Evolutionary conservation across 2,888 invertebrate species (phyloP).

Genomic region (Spisula subtruncata): DNA sequence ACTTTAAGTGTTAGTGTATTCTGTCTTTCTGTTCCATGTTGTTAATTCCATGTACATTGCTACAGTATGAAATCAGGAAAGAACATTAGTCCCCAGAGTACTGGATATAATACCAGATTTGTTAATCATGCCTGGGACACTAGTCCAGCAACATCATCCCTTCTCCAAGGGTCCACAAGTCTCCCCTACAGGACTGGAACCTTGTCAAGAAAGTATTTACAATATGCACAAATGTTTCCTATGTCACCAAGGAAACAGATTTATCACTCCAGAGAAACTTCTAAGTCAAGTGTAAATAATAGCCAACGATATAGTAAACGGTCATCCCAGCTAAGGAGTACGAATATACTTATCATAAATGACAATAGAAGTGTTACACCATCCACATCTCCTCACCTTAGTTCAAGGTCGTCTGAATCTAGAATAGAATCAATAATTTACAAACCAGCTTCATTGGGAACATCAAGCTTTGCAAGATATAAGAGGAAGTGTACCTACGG

Average conservation of each 20-base stretch:
- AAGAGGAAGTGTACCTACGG: background rate
- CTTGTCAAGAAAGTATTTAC: constrained; percentile 23
- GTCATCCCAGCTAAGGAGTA: background rate
- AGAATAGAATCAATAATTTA: background rate
- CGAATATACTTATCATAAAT: background rate
- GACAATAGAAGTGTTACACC: background rate
- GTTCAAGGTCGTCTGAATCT: constrained; percentile 6
- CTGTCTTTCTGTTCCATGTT: background rate
- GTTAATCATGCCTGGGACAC: background rate
- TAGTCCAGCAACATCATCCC: background rate
- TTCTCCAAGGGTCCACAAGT: background rate
- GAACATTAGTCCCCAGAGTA: background rate
- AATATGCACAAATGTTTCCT: constrained; percentile 13
- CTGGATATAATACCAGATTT: background rate
- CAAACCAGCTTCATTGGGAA: background rate
- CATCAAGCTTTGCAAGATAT: background rate
- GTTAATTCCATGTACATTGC: background rate
- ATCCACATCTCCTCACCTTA: background rate
- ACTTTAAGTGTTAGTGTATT: background rate
- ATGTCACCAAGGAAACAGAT: constrained; percentile 29
- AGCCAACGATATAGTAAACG: background rate
- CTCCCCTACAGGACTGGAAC: constrained; percentile 25
- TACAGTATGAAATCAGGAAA: background rate
- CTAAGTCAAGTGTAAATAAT: background rate
- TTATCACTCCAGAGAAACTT: background rate